phyloP scores from a whole-genome alignment of 2,888 invertebrate genomes.

The Coleophora flavipennella region DNA sequence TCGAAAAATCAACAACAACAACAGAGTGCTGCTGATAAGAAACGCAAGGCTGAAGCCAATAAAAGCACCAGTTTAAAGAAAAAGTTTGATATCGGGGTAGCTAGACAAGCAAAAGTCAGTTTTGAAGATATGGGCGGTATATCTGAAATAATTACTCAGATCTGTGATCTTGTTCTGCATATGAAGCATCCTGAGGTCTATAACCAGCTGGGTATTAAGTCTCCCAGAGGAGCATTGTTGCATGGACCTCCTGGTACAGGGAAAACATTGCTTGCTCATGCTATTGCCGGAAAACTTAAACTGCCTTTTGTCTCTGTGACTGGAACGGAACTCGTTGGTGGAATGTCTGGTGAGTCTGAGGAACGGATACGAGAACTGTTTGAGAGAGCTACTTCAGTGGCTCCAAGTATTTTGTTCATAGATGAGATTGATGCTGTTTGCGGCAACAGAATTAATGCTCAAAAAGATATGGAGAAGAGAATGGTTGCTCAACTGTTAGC shows the following conservation, averaged over 20 bases:
- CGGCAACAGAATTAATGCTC: constrained; percentile 89
- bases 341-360: constrained; percentile 97
- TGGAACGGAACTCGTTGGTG: constrained; percentile 93
- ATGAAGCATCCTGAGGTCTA: constrained; percentile 94
- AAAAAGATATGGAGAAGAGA: constrained; percentile 95
- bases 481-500: constrained; percentile 94
- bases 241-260: constrained; percentile 98
- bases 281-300: constrained; percentile 88
- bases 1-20: constrained; percentile 33
- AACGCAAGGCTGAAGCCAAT: constrained; percentile 46
- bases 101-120: constrained; percentile 61
- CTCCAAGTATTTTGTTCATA: constrained; percentile 91
- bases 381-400: constrained; percentile 81
- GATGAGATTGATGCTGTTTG: constrained; percentile 99
- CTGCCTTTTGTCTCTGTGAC: constrained; percentile 89
- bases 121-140: constrained; percentile 89
- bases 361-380: constrained; percentile 93
- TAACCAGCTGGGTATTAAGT: constrained; percentile 84
- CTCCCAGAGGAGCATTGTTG: constrained; percentile 91
- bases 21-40: constrained; percentile 42
- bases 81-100: constrained; percentile 42
- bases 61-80: constrained; percentile 38
- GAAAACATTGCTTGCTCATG: constrained; percentile 85
- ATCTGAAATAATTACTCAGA: constrained; percentile 77
- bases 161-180: constrained; percentile 85